phyloP scores from a whole-genome alignment of 2,888 invertebrate genomes.

The Drosophila nigricruria region DNA sequence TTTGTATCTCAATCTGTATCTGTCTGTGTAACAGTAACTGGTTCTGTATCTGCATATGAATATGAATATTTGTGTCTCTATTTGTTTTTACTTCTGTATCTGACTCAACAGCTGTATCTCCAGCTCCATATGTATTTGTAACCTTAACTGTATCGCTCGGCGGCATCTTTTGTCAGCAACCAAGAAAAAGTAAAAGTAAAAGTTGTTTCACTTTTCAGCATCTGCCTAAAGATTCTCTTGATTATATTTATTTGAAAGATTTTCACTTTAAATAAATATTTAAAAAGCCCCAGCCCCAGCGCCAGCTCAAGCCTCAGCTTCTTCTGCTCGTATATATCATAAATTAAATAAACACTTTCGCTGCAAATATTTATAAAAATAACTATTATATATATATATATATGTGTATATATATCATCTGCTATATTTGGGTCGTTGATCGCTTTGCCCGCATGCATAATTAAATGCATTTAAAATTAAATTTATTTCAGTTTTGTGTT shows the following conservation, averaged over 20 bases:
- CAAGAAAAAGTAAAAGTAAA: no score
- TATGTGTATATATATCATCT: slow-evolving; percentile 11
- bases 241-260: slow-evolving; percentile 49
- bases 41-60: slow-evolving; percentile 8
- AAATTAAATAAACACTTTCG: slow-evolving; percentile 27
- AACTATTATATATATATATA: slow-evolving; percentile 15
- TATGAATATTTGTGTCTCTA: slow-evolving; percentile 1
- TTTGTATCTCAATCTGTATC: not conserved
- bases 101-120: slow-evolving; percentile 7
- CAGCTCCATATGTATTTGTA: not conserved
- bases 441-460: slow-evolving; percentile 34
- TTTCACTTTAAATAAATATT: slow-evolving; percentile 60
- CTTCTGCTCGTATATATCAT: slow-evolving; percentile 14
- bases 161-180: slow-evolving; percentile 44
- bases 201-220: slow-evolving; percentile 72
- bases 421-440: slow-evolving; percentile 21
- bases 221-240: slow-evolving; percentile 60
- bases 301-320: not conserved
- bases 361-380: slow-evolving; percentile 26
- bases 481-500: slow-evolving; percentile 38
- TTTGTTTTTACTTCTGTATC: slow-evolving; percentile 1
- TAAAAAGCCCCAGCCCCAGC: slow-evolving; percentile 9
- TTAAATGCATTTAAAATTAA: slow-evolving; percentile 23
- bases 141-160: slow-evolving; percentile 6
- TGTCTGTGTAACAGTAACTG: not conserved